Base-by-base conservation (phyloP, 2,113 vertebrate species). In the Prochilodus magdalenae region DNA sequence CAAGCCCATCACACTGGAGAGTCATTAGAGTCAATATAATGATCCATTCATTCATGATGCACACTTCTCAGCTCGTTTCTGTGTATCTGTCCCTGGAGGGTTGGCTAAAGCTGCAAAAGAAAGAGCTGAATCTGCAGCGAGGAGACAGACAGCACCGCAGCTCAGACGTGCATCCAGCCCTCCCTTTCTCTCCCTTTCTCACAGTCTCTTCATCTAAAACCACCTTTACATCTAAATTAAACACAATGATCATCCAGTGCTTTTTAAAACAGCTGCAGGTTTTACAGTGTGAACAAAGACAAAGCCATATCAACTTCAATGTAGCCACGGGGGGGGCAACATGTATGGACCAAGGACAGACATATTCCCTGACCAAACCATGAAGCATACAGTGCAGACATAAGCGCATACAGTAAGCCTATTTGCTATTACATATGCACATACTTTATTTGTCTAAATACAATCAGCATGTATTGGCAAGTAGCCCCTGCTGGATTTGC, bases 61-160 rank as follows among this genome's bases (percentile, higher is more conserved):
- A 33, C 80, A 53, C 18, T 11, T 40, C 57, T 33, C 65, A 63
- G 33, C 65, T 33, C 44, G 36, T 59, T 83, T 27, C 79, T 59
- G 18, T 75, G 16, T 15, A 83, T 83, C n/a, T 40, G 78, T 77
- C 85, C 65, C 77, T 76, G 24, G 27, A 69, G 59, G 75, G 72
- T 66, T 82, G 47, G 7, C 49, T 33, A 84, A 69, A 40, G 77
- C 62, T 72, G 66, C 27, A 85, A 83, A 84, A 77, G n/a, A 88
- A 87, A 90, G 79, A 14, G 22, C 83, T 89, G 79, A 86, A 86
- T 87, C 79, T 88, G 85, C 87, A 85, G 84, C 47, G 77, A 84
- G 74, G 80, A 81, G 82, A 86, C 83, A 79, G 33, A 88, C 84
- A 88, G 88, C 3, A 44, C 63, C 72, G 80, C 73, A 57, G 27